phyloP scores from a whole-genome alignment of 2,888 invertebrate genomes.

The Clistopyga incitator region DNA sequence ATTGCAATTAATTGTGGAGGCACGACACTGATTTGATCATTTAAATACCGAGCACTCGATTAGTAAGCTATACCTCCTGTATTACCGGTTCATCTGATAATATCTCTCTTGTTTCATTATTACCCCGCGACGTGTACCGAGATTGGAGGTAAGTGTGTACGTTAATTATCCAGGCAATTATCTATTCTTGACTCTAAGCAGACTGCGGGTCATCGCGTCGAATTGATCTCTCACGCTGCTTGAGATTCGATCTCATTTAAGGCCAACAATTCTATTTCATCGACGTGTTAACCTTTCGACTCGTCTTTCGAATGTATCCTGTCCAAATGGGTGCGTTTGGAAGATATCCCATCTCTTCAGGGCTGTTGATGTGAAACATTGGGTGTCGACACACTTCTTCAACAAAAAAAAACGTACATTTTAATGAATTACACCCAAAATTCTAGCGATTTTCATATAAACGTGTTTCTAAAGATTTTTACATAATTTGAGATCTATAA shows the following conservation, averaged over 20 bases:
- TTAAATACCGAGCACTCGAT: not conserved
- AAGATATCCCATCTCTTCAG: not conserved
- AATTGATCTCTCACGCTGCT: conserved; percentile 27
- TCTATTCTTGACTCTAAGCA: conserved; percentile 26
- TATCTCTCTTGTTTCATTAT: conserved; percentile 18
- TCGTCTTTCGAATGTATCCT: conserved; percentile 8
- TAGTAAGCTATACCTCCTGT: not conserved
- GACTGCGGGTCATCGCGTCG: conserved; percentile 24
- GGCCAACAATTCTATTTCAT: conserved; percentile 21
- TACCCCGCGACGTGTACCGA: not conserved
- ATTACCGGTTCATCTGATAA: conserved; percentile 16
- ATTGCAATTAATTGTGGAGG: not conserved
- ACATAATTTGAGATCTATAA: too few species aligned
- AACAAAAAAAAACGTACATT: not conserved
- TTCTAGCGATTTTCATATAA: too few species aligned
- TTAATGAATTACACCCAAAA: not conserved
- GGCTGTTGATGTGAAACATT: not conserved
- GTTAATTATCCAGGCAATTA: conserved; percentile 33
- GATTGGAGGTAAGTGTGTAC: not conserved
- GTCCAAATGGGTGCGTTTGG: not conserved
- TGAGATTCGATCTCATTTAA: conserved; percentile 30
- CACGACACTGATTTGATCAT: not conserved
- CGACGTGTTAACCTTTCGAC: conserved; percentile 24
- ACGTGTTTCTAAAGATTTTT: too few species aligned
- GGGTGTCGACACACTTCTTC: not conserved